phyloP scores from a whole-genome alignment of 2,113 vertebrate genomes.

The Atrichornis clamosus region DNA sequence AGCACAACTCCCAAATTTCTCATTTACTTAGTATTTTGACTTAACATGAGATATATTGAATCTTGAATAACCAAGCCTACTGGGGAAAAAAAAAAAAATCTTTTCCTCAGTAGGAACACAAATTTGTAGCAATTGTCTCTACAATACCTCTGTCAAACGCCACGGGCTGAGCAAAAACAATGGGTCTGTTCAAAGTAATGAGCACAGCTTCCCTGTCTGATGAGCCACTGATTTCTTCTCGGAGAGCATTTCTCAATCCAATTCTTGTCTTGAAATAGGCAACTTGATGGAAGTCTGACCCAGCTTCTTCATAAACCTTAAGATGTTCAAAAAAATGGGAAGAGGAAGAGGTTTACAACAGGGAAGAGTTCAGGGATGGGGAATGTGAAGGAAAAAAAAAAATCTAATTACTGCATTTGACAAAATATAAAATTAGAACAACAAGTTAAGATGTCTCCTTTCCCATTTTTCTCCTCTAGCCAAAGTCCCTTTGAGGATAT shows the following conservation, averaged over 20 bases:
- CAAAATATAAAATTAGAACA: not conserved
- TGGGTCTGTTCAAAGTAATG: conserved; percentile 94
- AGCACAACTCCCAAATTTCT: not conserved
- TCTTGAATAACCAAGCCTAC: not conserved
- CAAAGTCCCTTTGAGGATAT: not conserved
- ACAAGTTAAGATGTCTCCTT: not conserved
- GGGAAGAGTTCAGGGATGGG: not conserved
- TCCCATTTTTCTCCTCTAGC: not conserved
- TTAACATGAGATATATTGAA: not conserved
- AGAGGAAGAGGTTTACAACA: not conserved
- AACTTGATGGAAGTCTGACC: conserved; percentile 98
- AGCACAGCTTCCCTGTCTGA: conserved; percentile 96
- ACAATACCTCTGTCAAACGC: conserved; percentile 94
- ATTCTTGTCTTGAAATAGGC: conserved; percentile 98
- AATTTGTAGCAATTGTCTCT: not conserved
- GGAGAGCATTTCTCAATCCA: conserved; percentile 91
- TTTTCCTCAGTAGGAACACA: not conserved
- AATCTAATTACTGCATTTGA: not conserved
- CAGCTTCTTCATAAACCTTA: conserved; percentile 98
- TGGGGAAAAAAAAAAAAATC: not conserved
- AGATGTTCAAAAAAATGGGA: not conserved
- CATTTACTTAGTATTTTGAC: not conserved
- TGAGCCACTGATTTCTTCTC: conserved; percentile 95
- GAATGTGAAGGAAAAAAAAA: not conserved
- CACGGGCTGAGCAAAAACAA: conserved; percentile 96